phyloP scores from a whole-genome alignment of 2,888 invertebrate species.

The Cosmia pyralina region DNA sequence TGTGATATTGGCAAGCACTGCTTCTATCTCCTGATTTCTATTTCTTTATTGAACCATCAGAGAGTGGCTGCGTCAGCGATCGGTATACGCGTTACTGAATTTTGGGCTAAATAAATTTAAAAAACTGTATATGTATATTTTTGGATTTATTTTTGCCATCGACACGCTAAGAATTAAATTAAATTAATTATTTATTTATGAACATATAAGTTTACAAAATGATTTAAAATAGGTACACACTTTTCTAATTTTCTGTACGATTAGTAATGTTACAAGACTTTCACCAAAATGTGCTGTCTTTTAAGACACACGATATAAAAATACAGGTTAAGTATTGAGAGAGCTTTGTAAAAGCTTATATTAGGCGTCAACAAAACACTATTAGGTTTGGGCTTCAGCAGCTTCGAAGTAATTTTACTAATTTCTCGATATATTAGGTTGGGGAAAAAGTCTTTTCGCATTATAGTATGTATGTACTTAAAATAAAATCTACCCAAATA shows the following conservation, averaged over 20 bases:
- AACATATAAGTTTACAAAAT: constrained; percentile 33
- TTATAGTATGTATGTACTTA: too few species aligned
- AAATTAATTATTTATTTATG: not conserved
- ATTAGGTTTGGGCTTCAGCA: constrained; percentile 7
- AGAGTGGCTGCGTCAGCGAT: too few species aligned
- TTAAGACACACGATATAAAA: not conserved
- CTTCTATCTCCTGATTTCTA: too few species aligned
- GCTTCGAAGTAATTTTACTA: not conserved
- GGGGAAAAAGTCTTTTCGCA: too few species aligned
- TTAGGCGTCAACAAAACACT: constrained; percentile 12
- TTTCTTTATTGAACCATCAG: too few species aligned
- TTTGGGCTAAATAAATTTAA: too few species aligned
- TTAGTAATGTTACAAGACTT: not conserved
- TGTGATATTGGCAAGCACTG: too few species aligned
- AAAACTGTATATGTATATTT: too few species aligned
- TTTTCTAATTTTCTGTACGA: not conserved
- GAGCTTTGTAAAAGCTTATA: not conserved
- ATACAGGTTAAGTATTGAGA: not conserved
- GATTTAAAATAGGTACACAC: not conserved
- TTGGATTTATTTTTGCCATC: too few species aligned
- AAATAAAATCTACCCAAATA: too few species aligned
- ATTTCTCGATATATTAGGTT: not conserved
- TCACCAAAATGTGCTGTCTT: not conserved
- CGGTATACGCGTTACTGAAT: too few species aligned
- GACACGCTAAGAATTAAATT: too few species aligned